These are phyloP conservation scores for Drosophila kepulauana DNA, from an alignment of 1,140 invertebrate genomes.

Conservation along the genomic window DNA sequence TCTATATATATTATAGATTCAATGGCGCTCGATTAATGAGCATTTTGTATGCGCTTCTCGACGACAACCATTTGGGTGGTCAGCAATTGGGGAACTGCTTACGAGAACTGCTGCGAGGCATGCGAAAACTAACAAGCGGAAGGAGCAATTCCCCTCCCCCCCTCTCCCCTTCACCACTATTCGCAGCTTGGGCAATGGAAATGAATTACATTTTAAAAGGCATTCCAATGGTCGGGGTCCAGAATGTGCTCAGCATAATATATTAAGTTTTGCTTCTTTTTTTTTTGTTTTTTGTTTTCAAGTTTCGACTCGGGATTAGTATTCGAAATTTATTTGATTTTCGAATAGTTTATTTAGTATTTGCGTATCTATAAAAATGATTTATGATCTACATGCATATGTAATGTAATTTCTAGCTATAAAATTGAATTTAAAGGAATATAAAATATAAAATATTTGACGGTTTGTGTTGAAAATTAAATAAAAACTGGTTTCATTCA, in stretches of 20 bases:
- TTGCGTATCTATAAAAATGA: no score
- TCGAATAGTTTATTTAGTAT: no score
- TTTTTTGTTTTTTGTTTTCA: no score
- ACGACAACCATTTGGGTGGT: constrained; percentile 62
- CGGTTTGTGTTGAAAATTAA: no score
- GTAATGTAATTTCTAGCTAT: no score
- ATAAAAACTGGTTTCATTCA: no score
- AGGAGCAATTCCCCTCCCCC: constrained; percentile 20
- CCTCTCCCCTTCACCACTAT: no score
- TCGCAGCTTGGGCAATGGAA: not conserved
- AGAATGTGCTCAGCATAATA: not conserved
- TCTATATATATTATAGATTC: constrained; percentile 42
- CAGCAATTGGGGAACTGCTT: constrained; percentile 15
- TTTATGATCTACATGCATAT: no score
- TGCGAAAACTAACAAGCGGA: constrained; percentile 57
- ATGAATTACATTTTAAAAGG: constrained; percentile 12
- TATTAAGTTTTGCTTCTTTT: not conserved
- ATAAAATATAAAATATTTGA: no score
- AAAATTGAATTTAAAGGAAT: no score
- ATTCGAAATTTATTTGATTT: not conserved
- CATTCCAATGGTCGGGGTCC: not conserved
- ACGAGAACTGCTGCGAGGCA: constrained; percentile 23
- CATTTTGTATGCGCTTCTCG: constrained; percentile 77
- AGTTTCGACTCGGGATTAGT: not conserved
- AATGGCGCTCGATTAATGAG: constrained; percentile 69